Conservation (phyloP, 2,797 vertebrate genomes). For the Fistularia tabacaria region DNA sequence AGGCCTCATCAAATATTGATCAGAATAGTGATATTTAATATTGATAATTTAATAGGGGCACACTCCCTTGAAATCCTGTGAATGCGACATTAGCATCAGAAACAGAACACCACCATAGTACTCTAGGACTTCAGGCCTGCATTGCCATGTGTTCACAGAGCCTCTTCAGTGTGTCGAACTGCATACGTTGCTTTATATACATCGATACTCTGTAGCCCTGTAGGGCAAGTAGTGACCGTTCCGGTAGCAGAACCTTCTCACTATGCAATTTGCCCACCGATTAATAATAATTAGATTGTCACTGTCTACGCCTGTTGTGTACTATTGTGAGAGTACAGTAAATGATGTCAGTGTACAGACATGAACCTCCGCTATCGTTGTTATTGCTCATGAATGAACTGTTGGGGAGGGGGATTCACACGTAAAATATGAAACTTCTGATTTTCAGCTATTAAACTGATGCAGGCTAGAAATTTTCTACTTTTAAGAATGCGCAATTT, state of each 20-base stretch:
- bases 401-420: slow-evolving; percentile 2
- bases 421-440: slow-evolving; percentile 21
- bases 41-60: slow-evolving; percentile 64
- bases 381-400: slow-evolving; percentile 18
- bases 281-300: slow-evolving; percentile 28
- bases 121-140: slow-evolving; percentile 1
- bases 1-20: slow-evolving; percentile 73
- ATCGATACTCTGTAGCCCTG: slow-evolving; percentile 9
- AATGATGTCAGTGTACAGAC: slow-evolving; percentile 50
- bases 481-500: slow-evolving; percentile 34
- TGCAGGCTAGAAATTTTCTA: slow-evolving; percentile 20
- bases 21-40: slow-evolving; percentile 61
- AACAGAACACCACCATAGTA: background rate
- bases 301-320: slow-evolving; percentile 34
- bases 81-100: slow-evolving; percentile 26
- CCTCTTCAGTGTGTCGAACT: slow-evolving; percentile 2
- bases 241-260: slow-evolving; percentile 39
- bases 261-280: slow-evolving; percentile 55
- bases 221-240: slow-evolving; percentile 14
- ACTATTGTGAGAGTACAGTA: slow-evolving; percentile 46
- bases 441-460: slow-evolving; percentile 33
- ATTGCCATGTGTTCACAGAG: slow-evolving; percentile 29
- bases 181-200: slow-evolving; percentile 6
- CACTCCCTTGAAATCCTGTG: slow-evolving; percentile 25
- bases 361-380: slow-evolving; percentile 18